Base-by-base conservation (phyloP, 1,140 invertebrate genomes). In the Samia ricini region DNA sequence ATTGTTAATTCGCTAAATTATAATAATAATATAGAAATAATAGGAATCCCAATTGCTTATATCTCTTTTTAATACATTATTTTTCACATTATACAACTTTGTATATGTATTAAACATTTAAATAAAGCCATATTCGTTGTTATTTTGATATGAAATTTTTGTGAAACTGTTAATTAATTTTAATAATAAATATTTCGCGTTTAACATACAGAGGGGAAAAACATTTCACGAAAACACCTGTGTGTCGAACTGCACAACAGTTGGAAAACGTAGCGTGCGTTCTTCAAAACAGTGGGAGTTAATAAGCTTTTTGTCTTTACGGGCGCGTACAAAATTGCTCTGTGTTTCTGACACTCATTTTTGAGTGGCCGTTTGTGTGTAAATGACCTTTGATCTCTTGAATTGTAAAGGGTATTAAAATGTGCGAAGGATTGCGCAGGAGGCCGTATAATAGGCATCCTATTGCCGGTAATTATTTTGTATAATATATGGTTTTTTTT, bases 341-440 rank as follows among this genome's bases (percentile, higher is more conserved):
- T 51, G 56, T 63, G 71, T 63, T 67, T 64, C 66, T 56, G 56
- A 71, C 66, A 68, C 61, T 66, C 59, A 50, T 50, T 61, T 65
- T 60, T 69, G 63, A 71, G 61, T 60, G 61, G 65, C 61, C 68
- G 69, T 77, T 78, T 71, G 62, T 65, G 69, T 77, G 70, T 68
- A 75, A 75, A 79, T 66, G 71, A 72, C 61, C 66, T 61, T 65
- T 74, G 66, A 77, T 75, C 72, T 66, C 62, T 36, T 60, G 67
- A 72, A 71, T 74, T 72, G 73, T 69, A 69, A 74, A 66, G 36
- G 62, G 56, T 60, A 69, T 79, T 73, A 75, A 73, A 76, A 77
- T 60, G 66, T 68, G 68, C 60, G 58, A 68, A 68, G 71, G 76
- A 76, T 79, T 81, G 70, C 33, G 33, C 33, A 15, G 33, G 33